Percentiles rank a stretch among this genome's conserved stretches.
Conservation (phyloP, 2,113 vertebrate genomes). For the Rhadina sibilatrix region DNA sequence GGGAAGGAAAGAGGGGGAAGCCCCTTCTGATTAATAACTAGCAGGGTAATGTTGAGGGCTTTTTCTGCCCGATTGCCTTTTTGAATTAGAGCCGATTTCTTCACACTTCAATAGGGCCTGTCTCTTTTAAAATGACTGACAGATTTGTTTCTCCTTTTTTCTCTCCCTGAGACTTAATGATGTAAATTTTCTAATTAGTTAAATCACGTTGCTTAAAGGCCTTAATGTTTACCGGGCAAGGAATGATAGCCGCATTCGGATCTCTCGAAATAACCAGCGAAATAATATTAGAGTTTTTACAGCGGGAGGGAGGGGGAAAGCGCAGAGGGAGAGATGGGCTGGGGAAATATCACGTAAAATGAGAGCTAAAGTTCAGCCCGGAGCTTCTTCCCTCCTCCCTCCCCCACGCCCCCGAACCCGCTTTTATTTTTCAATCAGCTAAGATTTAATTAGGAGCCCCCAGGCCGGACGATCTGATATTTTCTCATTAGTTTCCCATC, state of each 20-base stretch:
- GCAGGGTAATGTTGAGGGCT: conserved; percentile 85
- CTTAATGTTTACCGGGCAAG: conserved; percentile 79
- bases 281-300: conserved; percentile 54
- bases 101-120: conserved; percentile 90
- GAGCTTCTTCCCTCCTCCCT: conserved; percentile 64
- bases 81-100: conserved; percentile 90
- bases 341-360: conserved; percentile 78
- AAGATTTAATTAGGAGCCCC: conserved; percentile 94
- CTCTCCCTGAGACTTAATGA: conserved; percentile 86
- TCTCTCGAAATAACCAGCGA: conserved; percentile 76
- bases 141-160: conserved; percentile 78
- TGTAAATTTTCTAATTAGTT: conserved; percentile 92
- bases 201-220: conserved; percentile 87
- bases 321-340: neutral
- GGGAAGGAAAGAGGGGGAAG: conserved; percentile 62
- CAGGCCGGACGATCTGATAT: conserved; percentile 84
- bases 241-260: conserved; percentile 65
- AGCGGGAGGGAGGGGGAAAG: neutral
- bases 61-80: conserved; percentile 89
- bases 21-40: conserved; percentile 86
- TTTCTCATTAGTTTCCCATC: conserved; percentile 90
- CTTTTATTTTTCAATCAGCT: conserved; percentile 92
- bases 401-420: conserved; percentile 50
- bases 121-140: conserved; percentile 93
- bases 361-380: conserved; percentile 85